Percentiles rank a stretch among this genome's conserved stretches.
These are phyloP conservation scores for Pissodes strobi DNA, from an alignment of 1,140 invertebrate genomes.

Conservation along the genomic window DNA sequence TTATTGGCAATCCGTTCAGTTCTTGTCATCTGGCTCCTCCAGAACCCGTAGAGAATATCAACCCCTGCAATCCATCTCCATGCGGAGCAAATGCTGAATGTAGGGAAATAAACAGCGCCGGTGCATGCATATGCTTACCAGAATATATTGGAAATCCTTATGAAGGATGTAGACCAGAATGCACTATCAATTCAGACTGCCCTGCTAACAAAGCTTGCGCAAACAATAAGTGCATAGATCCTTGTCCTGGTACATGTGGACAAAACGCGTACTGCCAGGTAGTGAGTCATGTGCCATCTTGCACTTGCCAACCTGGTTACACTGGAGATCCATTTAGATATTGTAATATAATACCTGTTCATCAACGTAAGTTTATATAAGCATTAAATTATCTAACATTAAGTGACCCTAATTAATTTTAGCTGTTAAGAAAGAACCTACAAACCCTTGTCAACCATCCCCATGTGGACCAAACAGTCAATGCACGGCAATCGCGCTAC, in stretches of 20 bases:
- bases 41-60: slow-evolving; percentile 40
- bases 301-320: slow-evolving; percentile 69
- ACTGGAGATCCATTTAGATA: slow-evolving; percentile 72
- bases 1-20: slow-evolving; percentile 65
- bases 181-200: slow-evolving; percentile 74
- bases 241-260: slow-evolving; percentile 78
- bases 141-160: slow-evolving; percentile 70
- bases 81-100: slow-evolving; percentile 77
- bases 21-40: slow-evolving; percentile 46
- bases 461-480: slow-evolving; percentile 71
- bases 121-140: slow-evolving; percentile 69
- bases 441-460: slow-evolving; percentile 64
- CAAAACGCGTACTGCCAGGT: slow-evolving; percentile 75
- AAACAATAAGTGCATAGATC: slow-evolving; percentile 74
- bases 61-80: slow-evolving; percentile 70
- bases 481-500: no score
- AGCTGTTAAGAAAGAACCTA: slow-evolving; percentile 57
- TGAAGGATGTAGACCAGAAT: slow-evolving; percentile 73
- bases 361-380: slow-evolving; percentile 49
- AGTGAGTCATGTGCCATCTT: slow-evolving; percentile 72
- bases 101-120: slow-evolving; percentile 64
- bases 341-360: slow-evolving; percentile 48
- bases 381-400: neutral
- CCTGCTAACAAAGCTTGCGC: slow-evolving; percentile 72
- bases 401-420: slow-evolving; percentile 52